Evolutionary conservation across 2,797 vertebrate species (phyloP).

Genomic region (Galaxias olidus): DNA sequence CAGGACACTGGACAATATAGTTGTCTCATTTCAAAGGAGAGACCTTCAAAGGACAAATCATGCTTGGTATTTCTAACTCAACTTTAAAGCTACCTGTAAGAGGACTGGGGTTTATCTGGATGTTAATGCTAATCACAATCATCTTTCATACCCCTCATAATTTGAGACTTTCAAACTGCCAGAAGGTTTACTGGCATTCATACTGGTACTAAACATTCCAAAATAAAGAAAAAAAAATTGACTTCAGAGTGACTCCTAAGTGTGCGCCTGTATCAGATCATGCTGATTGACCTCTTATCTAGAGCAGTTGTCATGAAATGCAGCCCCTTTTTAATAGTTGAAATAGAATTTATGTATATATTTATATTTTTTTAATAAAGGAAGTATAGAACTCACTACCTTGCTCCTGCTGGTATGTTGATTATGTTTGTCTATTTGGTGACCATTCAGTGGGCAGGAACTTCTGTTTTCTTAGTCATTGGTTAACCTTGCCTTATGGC

Average conservation of each 20-base stretch:
- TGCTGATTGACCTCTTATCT: conserved; percentile 82
- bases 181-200: conserved; percentile 76
- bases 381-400: conserved; percentile 44
- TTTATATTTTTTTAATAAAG: conserved; percentile 49
- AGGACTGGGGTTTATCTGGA: conserved; percentile 79
- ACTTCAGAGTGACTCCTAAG: conserved; percentile 75
- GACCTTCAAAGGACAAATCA: conserved; percentile 63
- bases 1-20: conserved; percentile 69
- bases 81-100: conserved; percentile 78
- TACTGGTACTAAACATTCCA: conserved; percentile 85
- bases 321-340: conserved; percentile 39
- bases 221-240: conserved; percentile 77
- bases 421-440: conserved; percentile 53
- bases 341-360: conserved; percentile 49
- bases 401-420: conserved; percentile 44
- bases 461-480: conserved; percentile 54
- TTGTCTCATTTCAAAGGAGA: conserved; percentile 68
- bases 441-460: conserved; percentile 61
- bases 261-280: conserved; percentile 83
- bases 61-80: conserved; percentile 76
- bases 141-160: conserved; percentile 78
- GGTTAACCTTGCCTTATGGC: conserved; percentile 62
- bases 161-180: conserved; percentile 75
- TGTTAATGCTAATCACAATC: conserved; percentile 81
- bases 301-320: conserved; percentile 46